Percentiles rank a stretch among this genome's conserved stretches.
phyloP scores from a whole-genome alignment of 2,888 invertebrate genomes.

The Nephrotoma flavescens region DNA sequence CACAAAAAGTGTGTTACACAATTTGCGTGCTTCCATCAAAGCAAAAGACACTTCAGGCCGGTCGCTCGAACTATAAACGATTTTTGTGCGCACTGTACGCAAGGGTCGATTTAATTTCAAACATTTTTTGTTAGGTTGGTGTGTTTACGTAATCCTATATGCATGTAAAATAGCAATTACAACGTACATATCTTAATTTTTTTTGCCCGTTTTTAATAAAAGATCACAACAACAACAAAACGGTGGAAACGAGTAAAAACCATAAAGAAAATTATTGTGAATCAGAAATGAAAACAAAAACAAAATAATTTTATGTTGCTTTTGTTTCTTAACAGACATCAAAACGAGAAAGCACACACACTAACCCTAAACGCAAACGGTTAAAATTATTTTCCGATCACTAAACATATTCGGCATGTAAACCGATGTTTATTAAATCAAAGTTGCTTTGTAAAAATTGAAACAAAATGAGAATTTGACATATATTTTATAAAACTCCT shows the following conservation, averaged over 20 bases:
- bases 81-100: not conserved
- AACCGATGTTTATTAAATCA: no score
- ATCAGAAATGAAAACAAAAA: not conserved
- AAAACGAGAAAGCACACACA: not conserved
- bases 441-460: no score
- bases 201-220: not conserved
- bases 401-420: no score
- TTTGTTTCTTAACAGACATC: not conserved
- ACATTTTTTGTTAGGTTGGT: not conserved
- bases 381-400: not conserved
- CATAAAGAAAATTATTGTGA: not conserved
- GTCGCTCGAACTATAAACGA: not conserved
- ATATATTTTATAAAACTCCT: not conserved
- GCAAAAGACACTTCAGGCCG: not conserved
- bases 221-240: not conserved
- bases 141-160: not conserved
- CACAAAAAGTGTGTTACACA: not conserved
- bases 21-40: not conserved
- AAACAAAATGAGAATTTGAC: no score
- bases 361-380: not conserved
- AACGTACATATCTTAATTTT: not conserved
- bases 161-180: not conserved
- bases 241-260: not conserved
- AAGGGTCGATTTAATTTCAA: no score
- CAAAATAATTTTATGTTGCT: not conserved